These are phyloP conservation scores for Pseudomyrmex concolor DNA, from an alignment of 1,140 invertebrate genomes.

Conservation along the genomic window DNA sequence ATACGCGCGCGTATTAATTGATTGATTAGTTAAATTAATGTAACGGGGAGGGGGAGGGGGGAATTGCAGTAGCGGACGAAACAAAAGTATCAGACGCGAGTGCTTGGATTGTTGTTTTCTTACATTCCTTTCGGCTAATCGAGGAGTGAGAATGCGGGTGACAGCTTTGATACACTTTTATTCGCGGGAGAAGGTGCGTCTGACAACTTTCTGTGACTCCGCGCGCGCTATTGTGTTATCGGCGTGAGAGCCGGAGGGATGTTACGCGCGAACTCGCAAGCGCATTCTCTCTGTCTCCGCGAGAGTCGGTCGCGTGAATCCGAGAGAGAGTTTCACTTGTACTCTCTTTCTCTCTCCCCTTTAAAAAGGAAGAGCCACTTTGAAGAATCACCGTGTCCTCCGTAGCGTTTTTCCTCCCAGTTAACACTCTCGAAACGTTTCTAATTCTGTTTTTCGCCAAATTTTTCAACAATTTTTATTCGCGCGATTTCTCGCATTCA, in stretches of 20 bases:
- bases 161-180: slow-evolving; percentile 65
- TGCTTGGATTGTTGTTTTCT: slow-evolving; percentile 62
- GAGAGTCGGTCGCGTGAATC: slow-evolving; percentile 34
- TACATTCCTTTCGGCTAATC: slow-evolving; percentile 55
- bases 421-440: background rate
- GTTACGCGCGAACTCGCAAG: slow-evolving; percentile 46
- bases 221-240: slow-evolving; percentile 61
- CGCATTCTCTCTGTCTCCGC: slow-evolving; percentile 41
- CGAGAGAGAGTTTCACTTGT: background rate
- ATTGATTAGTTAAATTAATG: too few species aligned
- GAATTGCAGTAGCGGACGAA: background rate
- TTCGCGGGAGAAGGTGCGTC: slow-evolving; percentile 61
- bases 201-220: slow-evolving; percentile 54
- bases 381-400: background rate
- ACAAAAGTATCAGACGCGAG: slow-evolving; percentile 33
- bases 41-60: too few species aligned
- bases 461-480: slow-evolving; percentile 15
- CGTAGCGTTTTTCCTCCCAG: background rate
- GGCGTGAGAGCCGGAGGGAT: slow-evolving; percentile 43
- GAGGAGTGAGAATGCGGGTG: slow-evolving; percentile 58
- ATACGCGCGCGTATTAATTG: background rate
- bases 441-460: background rate
- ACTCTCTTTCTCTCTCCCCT: background rate
- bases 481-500: background rate
- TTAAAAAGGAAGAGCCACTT: background rate